Conservation (phyloP, 2,113 vertebrate species). For the Chitala chitala region DNA sequence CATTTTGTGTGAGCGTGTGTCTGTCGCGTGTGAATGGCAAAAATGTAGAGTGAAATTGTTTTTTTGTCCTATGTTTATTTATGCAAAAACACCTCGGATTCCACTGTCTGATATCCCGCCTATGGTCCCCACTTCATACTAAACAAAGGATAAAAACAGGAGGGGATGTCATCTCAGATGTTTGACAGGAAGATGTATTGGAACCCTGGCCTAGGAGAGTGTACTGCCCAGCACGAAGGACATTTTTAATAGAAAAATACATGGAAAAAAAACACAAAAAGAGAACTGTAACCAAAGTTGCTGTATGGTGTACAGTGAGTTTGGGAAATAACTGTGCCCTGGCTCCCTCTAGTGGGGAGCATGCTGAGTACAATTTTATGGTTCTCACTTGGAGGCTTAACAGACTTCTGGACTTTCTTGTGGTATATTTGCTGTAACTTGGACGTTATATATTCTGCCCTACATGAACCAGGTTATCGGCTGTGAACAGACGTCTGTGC, state of each 20-base stretch:
- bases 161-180: slow-evolving; percentile 60
- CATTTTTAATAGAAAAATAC: slow-evolving; percentile 71
- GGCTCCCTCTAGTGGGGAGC: slow-evolving; percentile 63
- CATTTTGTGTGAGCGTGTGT: slow-evolving; percentile 71
- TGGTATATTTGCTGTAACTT: slow-evolving; percentile 80
- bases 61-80: slow-evolving; percentile 95
- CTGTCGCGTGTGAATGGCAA: slow-evolving; percentile 81
- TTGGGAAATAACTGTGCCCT: slow-evolving; percentile 83
- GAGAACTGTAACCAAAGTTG: slow-evolving; percentile 84
- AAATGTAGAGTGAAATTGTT: slow-evolving; percentile 83
- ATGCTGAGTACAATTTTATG: slow-evolving; percentile 55
- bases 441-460: slow-evolving; percentile 75
- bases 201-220: slow-evolving; percentile 78
- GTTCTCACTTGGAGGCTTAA: slow-evolving; percentile 57
- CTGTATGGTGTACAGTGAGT: slow-evolving; percentile 90
- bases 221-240: slow-evolving; percentile 81
- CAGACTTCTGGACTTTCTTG: slow-evolving; percentile 77
- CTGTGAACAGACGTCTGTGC: slow-evolving; percentile 87
- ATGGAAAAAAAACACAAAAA: slow-evolving; percentile 63
- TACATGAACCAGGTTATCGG: slow-evolving; percentile 74
- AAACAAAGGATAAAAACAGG: slow-evolving; percentile 66
- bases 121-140: slow-evolving; percentile 65
- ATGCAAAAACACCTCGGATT: slow-evolving; percentile 98
- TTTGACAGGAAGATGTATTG: slow-evolving; percentile 55
- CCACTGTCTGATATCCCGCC: slow-evolving; percentile 83